Evolutionary conservation across 1,140 invertebrate genomes (phyloP).

Genomic region (Drosophila nikananu): DNA sequence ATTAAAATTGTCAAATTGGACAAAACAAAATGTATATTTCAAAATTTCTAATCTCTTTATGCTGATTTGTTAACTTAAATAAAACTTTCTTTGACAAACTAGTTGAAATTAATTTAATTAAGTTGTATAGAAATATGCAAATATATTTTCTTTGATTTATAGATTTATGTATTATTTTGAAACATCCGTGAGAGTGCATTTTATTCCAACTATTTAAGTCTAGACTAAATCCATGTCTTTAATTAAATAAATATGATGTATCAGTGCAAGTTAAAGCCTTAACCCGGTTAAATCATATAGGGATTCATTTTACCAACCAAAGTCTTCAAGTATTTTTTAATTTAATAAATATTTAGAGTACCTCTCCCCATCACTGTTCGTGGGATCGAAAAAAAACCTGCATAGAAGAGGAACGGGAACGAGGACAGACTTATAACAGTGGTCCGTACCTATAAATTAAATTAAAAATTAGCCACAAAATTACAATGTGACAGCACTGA

Average conservation of each 20-base stretch:
- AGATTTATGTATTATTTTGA: no score
- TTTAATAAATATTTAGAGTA: background rate
- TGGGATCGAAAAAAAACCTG: background rate
- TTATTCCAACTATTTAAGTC: background rate
- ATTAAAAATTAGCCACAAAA: slow-evolving; percentile 3
- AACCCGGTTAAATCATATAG: background rate
- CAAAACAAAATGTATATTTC: background rate
- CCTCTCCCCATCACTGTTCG: slow-evolving; percentile 23
- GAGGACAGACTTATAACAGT: slow-evolving; percentile 1
- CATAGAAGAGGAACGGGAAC: no score
- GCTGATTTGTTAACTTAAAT: no score
- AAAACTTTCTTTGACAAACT: no score
- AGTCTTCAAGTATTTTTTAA: no score
- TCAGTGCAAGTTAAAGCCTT: background rate
- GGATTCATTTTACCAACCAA: background rate
- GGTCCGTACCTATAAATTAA: background rate
- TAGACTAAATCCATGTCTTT: background rate
- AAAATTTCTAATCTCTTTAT: background rate
- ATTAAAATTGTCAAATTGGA: background rate
- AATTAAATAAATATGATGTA: background rate
- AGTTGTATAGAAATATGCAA: no score
- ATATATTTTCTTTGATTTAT: background rate
- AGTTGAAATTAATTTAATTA: background rate
- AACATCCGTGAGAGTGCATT: background rate
- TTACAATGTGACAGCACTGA: slow-evolving; percentile 5